Conservation (phyloP, 2,888 invertebrate species). For the Patella caerulea region DNA sequence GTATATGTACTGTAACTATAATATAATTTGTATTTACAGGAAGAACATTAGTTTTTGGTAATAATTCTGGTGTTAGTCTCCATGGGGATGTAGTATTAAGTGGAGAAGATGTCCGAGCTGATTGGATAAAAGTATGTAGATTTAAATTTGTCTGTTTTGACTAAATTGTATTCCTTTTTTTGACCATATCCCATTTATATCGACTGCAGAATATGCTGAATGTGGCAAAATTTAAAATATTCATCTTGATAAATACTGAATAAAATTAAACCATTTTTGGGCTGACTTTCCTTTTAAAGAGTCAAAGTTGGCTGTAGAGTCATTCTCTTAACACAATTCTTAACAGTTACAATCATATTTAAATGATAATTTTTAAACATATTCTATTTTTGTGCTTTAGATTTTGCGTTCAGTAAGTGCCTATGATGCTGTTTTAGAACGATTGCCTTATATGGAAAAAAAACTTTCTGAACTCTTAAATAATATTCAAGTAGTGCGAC, state of each 20-base stretch:
- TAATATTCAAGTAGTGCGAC: conserved; percentile 82
- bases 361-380: no score
- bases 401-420: conserved; percentile 50
- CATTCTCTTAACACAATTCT: no score
- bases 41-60: conserved; percentile 86
- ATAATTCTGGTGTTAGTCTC: conserved; percentile 90
- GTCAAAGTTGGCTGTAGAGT: no score
- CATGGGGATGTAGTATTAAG: conserved; percentile 92
- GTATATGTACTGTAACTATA: background rate
- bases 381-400: conserved; percentile 42
- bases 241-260: no score
- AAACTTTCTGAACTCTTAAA: conserved; percentile 84
- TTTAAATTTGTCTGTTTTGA: no score
- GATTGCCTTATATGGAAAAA: conserved; percentile 62
- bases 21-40: conserved; percentile 73
- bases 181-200: no score
- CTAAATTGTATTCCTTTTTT: no score
- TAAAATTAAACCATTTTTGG: no score
- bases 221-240: no score
- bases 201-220: no score
- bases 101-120: conserved; percentile 92
- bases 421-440: conserved; percentile 55
- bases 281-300: no score
- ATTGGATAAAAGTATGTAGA: conserved; percentile 89
- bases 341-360: no score